phyloP scores from a whole-genome alignment of 1,140 invertebrate genomes.

The Sarcophaga bullata region DNA sequence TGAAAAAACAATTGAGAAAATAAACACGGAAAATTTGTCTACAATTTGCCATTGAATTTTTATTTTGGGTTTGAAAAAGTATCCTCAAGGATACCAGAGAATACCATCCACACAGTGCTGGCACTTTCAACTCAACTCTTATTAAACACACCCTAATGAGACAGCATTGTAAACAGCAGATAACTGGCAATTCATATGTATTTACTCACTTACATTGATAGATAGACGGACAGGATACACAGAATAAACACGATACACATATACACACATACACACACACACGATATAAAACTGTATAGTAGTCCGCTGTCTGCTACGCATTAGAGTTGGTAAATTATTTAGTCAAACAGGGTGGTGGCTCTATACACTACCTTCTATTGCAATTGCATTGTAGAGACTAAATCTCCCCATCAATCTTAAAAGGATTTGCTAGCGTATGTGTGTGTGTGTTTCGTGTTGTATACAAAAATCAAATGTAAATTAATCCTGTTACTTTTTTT shows the following conservation, averaged over 20 bases:
- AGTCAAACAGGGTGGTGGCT: background rate
- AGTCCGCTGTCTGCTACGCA: background rate
- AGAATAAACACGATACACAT: too few relatives aligned
- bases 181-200: slow-evolving; percentile 10
- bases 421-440: background rate
- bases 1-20: slow-evolving; percentile 28
- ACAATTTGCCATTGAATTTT: slow-evolving; percentile 34
- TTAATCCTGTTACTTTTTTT: slow-evolving; percentile 28
- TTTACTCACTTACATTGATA: background rate
- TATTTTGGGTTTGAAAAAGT: too few relatives aligned
- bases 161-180: background rate
- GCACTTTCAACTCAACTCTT: background rate
- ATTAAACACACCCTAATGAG: background rate
- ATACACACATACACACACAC: too few relatives aligned
- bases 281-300: slow-evolving; percentile 4
- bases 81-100: background rate
- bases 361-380: too few relatives aligned
- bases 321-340: slow-evolving; percentile 12
- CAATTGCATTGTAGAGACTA: background rate
- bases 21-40: slow-evolving; percentile 48
- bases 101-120: too few relatives aligned
- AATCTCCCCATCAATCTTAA: slow-evolving; percentile 35
- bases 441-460: background rate
- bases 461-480: slow-evolving; percentile 34
- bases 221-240: too few relatives aligned